Base-by-base conservation (phyloP, 2,797 vertebrate genomes). In the Mus spretus region DNA sequence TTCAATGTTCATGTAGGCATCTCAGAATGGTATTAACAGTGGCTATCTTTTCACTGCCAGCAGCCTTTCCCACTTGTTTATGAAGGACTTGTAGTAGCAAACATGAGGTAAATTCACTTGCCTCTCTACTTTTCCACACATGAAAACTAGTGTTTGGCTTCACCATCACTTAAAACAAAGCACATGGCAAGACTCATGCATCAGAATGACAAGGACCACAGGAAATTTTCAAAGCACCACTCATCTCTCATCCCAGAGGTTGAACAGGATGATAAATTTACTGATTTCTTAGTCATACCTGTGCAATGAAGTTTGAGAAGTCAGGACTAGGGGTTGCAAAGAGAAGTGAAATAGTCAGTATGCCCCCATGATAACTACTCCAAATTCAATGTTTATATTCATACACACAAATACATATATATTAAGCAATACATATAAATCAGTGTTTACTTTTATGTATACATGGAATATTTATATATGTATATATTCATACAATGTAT, bases 91-190 rank as follows among this genome's bases (percentile, higher is more conserved):
- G 37, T 40, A 40, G 85, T 44, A 94, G 57, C 59, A 89, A 70
- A 13, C 22, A 78, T 65, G 53, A 72, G n/a, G 14, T 57, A 87
- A 83, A 53, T 70, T 28, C 1, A 7, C 9, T 55, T 74, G 31
- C 19, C 40, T 24, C 55, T 59, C 37, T 85, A 61, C 47, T 89
- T 83, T 85, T 61, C 28, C 6, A 7, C 22, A 87, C 53, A 0
- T 44, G 20, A 67, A 84, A 47, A 90, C 61, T 20, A 74, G 55
- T 20, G 1, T 70, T 81, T 81, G 31, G 15, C 67, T 61, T 31
- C 22, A 44, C 26, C 3, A 26, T 20, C 17, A 55, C 55, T 89
- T 83, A 55, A 91, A 96, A 70, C 47, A 84, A 96, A 93, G 90
- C 15, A 14, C 17, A 20, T 3, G 1, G 28, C 44, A 93, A 31